Evolutionary conservation across 64 coral and sea anemone genomes (phyloP).

Genomic region (Cladopsammia gracilis): DNA sequence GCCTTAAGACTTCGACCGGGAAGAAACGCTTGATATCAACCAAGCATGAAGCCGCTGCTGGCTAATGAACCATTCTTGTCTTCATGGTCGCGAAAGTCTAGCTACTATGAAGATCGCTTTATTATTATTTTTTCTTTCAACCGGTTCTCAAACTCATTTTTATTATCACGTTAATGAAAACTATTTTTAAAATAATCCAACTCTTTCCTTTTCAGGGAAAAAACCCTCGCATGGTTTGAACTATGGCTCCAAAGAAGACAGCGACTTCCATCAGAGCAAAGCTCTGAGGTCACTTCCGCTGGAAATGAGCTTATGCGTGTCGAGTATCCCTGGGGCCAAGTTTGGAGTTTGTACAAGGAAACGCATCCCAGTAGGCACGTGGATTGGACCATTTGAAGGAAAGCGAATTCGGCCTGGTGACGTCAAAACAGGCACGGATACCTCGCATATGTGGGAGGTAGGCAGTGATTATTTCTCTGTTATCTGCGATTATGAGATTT

Average conservation of each 20-base stretch:
- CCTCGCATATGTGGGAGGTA: constrained; percentile 75
- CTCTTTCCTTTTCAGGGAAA: background rate
- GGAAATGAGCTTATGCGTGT: constrained; percentile 63
- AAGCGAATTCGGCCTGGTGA: constrained; percentile 23
- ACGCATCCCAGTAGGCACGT: constrained; percentile 63
- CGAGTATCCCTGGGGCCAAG: constrained; percentile 71
- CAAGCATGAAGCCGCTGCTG: too few species aligned
- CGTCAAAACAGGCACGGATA: constrained; percentile 1
- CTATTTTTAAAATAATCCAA: background rate
- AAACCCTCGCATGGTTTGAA: background rate
- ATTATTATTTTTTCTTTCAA: too few species aligned
- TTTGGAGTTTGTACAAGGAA: constrained; percentile 64
- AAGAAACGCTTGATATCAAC: too few species aligned
- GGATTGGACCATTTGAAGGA: constrained; percentile 78
- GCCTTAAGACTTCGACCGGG: too few species aligned
- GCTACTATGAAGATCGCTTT: too few species aligned
- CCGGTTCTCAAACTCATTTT: too few species aligned
- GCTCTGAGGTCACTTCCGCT: constrained; percentile 53
- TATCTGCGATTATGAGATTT: too few species aligned
- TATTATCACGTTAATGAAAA: background rate
- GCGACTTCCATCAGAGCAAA: background rate
- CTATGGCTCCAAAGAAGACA: background rate
- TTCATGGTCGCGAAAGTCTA: too few species aligned
- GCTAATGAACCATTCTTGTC: too few species aligned
- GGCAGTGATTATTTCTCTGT: background rate